A percentile compares a stretch with the other conserved stretches of the same genome.
Conservation (phyloP, 2,797 vertebrate genomes). For the Acomys russatus region DNA sequence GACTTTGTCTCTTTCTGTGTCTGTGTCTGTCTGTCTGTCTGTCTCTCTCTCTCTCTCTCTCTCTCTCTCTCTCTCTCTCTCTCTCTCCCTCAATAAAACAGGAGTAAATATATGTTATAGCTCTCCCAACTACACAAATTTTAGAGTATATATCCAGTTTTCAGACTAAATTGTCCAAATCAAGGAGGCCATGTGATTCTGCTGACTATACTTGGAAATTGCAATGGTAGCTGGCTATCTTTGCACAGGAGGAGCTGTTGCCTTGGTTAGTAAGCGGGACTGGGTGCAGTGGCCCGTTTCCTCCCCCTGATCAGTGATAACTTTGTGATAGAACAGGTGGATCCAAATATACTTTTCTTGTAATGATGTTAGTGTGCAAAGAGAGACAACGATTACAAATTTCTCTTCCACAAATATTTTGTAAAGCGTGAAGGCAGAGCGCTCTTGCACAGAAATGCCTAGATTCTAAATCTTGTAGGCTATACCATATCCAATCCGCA, state of each 20-base stretch:
- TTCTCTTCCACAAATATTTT: neutral
- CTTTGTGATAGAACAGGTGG: neutral
- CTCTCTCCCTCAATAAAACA: neutral
- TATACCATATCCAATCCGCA: rapidly evolving
- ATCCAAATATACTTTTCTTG: neutral
- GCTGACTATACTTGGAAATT: neutral
- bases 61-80: neutral
- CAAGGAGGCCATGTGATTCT: neutral
- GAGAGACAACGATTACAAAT: neutral
- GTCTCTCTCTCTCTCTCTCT: neutral
- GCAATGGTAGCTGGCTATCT: too few relatives aligned
- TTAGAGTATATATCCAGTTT: neutral
- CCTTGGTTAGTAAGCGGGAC: neutral
- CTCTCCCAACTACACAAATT: neutral
- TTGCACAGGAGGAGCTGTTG: neutral
- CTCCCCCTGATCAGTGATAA: neutral
- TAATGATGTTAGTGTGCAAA: neutral
- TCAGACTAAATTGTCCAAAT: neutral
- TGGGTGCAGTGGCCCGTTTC: neutral
- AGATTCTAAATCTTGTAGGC: neutral
- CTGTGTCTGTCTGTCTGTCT: neutral
- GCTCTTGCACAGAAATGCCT: neutral
- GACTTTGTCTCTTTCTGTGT: neutral
- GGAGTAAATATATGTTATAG: neutral
- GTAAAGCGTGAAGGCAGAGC: neutral